Evolutionary conservation across 2,888 invertebrate genomes (phyloP), one percentile per base, ranked within the genome.

Genomic region (Agelastica alni): DNA sequence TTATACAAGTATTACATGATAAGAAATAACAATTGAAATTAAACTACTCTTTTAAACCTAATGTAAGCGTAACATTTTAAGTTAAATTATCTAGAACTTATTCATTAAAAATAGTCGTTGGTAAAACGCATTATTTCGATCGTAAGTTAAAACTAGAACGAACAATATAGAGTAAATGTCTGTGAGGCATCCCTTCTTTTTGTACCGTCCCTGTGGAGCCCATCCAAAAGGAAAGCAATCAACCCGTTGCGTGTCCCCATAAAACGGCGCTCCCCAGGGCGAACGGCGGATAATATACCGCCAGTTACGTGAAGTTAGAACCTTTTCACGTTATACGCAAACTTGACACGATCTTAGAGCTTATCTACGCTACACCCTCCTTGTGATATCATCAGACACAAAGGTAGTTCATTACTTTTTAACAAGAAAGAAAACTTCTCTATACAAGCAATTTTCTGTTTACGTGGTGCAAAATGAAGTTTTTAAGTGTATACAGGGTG

Each of bases 241-340:
- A 77, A 75, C 74, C 73, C 71, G 67, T 75, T 75, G 75, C 75
- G 75, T 77, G 76, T 75, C 70, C 71, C 71, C 75, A 72, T 77
- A 75, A 77, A 76, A 66, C 47, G 62, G 58, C 58, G 54, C 60
- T 56, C 64, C 67, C 65, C 63, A 61, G 60, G 60, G 57, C 61
- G 57, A 48, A 58, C 42, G 42, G 32, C 22, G 62, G 57, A 61
- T 66, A 63, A 64, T 62, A 63, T 63, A 61, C 60, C 59, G 55
- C 57, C 56, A 57, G 61, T 61, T 66, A 64, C 64, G 64, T 66
- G 61, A 53, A 64, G 59, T 57, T 60, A 53, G 46, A 43, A 48
- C 47, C 52, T 42, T 49, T 52, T 43, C 39, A 54, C 51, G 37
- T 58, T 45, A 55, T 48, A 48, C 48, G 43, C n/a, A n/a, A 30